A percentile compares a stretch with the other conserved stretches of the same genome.
phyloP scores from a whole-genome alignment of 2,113 vertebrate genomes.

The Sinocyclocheilus maitianheensis region DNA sequence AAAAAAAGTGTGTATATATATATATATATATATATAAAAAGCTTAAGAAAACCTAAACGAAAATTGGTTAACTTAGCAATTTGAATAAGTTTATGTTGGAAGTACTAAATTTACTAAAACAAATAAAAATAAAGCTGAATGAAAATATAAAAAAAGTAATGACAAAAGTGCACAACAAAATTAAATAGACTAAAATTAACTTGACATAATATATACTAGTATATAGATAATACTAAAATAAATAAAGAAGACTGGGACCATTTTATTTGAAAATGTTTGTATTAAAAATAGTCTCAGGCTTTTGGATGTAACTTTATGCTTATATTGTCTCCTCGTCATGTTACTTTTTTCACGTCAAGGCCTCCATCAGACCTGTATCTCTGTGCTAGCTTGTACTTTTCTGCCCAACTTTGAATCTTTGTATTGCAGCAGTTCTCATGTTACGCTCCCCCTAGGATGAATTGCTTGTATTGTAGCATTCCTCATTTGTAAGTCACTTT shows the following conservation, averaged over 20 bases:
- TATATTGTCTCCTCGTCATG: not conserved
- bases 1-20: too few relatives aligned
- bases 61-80: too few relatives aligned
- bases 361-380: not conserved
- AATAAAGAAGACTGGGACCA: too few relatives aligned
- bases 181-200: too few relatives aligned
- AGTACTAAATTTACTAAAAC: not conserved
- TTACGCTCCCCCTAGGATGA: slow-evolving; percentile 6
- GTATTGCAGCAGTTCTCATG: not conserved
- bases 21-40: too few relatives aligned
- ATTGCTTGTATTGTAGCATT: not conserved
- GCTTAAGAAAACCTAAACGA: too few relatives aligned
- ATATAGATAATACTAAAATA: not conserved
- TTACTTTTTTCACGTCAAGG: not conserved
- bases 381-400: slow-evolving; percentile 7
- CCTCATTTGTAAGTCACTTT: slow-evolving; percentile 1
- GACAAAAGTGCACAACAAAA: not conserved
- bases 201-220: not conserved
- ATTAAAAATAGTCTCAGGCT: not conserved
- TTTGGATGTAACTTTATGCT: not conserved
- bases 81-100: not conserved
- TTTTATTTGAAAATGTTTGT: not conserved
- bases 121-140: not conserved
- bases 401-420: not conserved
- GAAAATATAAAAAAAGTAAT: not conserved